A percentile compares a stretch with the other conserved stretches of the same genome.
phyloP scores from a whole-genome alignment of 2,888 invertebrate species.

The Euplagia quadripunctaria region DNA sequence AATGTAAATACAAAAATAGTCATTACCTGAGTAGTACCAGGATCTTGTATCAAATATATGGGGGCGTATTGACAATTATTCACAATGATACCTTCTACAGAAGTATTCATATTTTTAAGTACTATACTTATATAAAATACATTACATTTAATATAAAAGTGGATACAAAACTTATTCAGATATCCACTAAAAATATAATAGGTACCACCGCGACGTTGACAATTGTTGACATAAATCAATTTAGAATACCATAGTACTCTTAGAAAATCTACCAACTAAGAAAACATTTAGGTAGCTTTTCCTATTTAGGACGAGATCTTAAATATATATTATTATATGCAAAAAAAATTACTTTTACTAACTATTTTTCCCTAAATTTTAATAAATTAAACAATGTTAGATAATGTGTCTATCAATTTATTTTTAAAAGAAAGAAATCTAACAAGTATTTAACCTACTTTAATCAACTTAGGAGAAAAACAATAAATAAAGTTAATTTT shows the following conservation, averaged over 20 bases:
- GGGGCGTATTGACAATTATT: conserved; percentile 83
- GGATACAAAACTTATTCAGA: conserved; percentile 17
- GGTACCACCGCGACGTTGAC: conserved; percentile 55
- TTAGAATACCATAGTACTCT: background rate
- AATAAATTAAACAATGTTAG: no score
- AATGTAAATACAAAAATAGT: conserved; percentile 41
- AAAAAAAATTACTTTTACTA: no score
- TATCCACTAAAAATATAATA: conserved; percentile 32
- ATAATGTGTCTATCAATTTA: no score
- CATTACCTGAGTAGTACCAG: conserved; percentile 78
- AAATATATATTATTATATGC: no score
- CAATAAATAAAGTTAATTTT: no score
- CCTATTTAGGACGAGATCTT: no score
- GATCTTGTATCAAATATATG: conserved; percentile 79
- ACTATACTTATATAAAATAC: conserved; percentile 52
- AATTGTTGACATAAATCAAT: conserved; percentile 42
- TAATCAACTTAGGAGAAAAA: no score
- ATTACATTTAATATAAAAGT: conserved; percentile 52
- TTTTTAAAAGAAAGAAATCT: no score
- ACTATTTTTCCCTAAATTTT: no score
- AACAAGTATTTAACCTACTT: no score
- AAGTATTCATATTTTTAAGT: conserved; percentile 71
- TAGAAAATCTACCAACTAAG: background rate
- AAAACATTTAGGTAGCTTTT: background rate
- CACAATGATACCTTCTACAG: conserved; percentile 73